Evolutionary conservation across 2,113 vertebrate genomes (phyloP).

Genomic region (Montifringilla adamsi): DNA sequence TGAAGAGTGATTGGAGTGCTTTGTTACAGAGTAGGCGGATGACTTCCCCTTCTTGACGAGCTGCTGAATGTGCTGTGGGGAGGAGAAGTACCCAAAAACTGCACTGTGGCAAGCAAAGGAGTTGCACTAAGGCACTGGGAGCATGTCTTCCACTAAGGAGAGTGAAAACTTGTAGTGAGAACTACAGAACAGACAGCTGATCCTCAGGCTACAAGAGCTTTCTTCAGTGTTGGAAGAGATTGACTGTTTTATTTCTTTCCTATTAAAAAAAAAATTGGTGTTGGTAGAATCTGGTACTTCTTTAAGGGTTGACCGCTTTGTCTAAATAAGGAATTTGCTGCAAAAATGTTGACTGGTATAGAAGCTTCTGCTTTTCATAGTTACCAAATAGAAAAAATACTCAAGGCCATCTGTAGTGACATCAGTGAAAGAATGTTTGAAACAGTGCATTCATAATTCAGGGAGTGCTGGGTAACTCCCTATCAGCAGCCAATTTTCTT

Average conservation of each 20-base stretch:
- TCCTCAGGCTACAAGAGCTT: not conserved
- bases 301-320: not conserved
- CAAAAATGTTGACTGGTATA: not conserved
- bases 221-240: not conserved
- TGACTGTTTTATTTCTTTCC: not conserved
- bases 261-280: fast-evolving
- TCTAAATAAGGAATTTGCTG: not conserved
- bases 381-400: not conserved
- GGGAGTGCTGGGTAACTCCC: not conserved
- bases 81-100: not conserved
- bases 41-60: not conserved
- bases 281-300: not conserved
- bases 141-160: not conserved
- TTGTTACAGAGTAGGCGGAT: not conserved
- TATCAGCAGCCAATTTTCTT: not conserved
- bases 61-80: not conserved
- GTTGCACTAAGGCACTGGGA: not conserved
- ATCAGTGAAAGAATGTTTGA: not conserved
- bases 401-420: not conserved
- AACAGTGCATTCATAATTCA: not conserved
- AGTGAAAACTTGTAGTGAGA: not conserved
- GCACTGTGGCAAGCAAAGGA: not conserved
- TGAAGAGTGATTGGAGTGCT: not conserved
- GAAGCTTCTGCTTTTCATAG: not conserved
- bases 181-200: not conserved